phyloP scores from a whole-genome alignment of 2,113 vertebrate species.

The Dicrurus megarhynchus region DNA sequence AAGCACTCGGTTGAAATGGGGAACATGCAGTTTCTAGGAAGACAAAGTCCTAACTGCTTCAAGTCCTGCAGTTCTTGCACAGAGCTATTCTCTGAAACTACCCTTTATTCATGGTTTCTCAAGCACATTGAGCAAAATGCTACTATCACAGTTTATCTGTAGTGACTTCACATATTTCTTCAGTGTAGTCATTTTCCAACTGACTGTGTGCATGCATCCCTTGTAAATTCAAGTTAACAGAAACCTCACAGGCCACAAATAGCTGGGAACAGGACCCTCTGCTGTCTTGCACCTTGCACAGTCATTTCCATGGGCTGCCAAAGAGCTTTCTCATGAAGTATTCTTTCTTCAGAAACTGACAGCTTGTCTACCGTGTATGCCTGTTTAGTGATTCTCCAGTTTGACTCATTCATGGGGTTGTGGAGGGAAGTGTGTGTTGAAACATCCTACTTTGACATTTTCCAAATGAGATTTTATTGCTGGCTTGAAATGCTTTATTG shows the following conservation, averaged over 20 bases:
- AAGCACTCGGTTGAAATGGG: not conserved
- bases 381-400: not conserved
- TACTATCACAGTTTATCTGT: not conserved
- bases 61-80: not conserved
- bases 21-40: not conserved
- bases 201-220: not conserved
- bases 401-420: not conserved
- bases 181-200: not conserved
- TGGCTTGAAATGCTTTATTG: not conserved
- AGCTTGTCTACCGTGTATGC: not conserved
- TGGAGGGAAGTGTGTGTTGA: not conserved
- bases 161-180: not conserved
- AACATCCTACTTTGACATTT: not conserved
- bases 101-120: not conserved
- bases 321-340: not conserved
- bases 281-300: not conserved
- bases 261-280: not conserved
- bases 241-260: not conserved
- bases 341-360: conserved; percentile 8
- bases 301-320: not conserved
- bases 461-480: not conserved
- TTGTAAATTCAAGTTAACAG: not conserved
- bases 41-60: not conserved
- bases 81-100: not conserved
- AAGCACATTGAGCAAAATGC: not conserved